These are phyloP conservation scores for Stomorhina lunata DNA, from an alignment of 2,888 invertebrate species.

Conservation along the genomic window DNA sequence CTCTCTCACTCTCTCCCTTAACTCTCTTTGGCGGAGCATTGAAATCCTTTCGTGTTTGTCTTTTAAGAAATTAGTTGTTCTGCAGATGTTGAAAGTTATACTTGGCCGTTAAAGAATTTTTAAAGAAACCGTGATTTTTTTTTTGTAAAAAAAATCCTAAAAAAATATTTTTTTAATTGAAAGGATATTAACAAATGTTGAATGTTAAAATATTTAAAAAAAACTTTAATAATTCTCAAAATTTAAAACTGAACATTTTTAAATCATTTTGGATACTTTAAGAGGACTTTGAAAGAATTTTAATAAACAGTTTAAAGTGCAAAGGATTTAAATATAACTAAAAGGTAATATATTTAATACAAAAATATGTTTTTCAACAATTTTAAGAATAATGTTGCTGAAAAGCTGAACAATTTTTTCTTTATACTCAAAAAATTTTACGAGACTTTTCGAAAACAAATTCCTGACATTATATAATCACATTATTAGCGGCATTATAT, in stretches of 20 bases:
- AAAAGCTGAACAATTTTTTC: background rate
- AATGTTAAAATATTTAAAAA: too few relatives aligned
- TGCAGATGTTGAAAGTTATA: slow-evolving; percentile 67
- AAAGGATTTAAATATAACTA: too few relatives aligned
- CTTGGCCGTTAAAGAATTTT: slow-evolving; percentile 47
- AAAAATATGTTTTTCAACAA: too few relatives aligned
- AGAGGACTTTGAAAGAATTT: too few relatives aligned
- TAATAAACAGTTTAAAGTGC: too few relatives aligned
- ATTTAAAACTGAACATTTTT: too few relatives aligned
- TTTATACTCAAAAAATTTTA: background rate
- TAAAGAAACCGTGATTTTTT: background rate
- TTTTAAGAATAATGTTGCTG: background rate
- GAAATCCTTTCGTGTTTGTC: slow-evolving; percentile 60
- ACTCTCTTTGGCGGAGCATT: background rate
- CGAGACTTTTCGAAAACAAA: background rate
- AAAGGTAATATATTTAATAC: too few relatives aligned
- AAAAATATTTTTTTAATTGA: background rate
- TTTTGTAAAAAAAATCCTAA: background rate
- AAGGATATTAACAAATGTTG: too few relatives aligned
- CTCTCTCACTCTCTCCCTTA: background rate
- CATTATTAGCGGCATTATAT: too few relatives aligned
- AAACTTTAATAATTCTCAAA: too few relatives aligned
- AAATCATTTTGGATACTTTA: too few relatives aligned
- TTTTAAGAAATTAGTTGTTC: slow-evolving; percentile 62
- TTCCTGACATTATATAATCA: too few relatives aligned